These are phyloP conservation scores for Tragelaphus scriptus DNA, from an alignment of 2,113 vertebrate genomes.

Conservation along the genomic window DNA sequence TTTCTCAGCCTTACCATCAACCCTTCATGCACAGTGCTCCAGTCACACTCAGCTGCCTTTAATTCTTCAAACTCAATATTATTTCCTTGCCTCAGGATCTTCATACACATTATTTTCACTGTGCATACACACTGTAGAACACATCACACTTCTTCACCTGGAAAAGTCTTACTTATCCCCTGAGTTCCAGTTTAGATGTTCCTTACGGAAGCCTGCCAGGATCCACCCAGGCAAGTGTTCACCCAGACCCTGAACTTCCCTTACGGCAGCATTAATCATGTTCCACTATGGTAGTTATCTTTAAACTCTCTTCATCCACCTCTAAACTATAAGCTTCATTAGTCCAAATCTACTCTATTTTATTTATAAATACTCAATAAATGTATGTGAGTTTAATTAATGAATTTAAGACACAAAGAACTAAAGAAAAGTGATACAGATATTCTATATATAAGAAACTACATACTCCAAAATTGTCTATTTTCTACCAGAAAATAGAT, in stretches of 20 bases:
- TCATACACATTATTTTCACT: neutral
- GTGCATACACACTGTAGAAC: neutral
- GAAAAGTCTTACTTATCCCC: neutral
- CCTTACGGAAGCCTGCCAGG: neutral
- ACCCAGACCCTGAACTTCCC: neutral
- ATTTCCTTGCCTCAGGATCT: neutral
- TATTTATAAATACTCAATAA: neutral
- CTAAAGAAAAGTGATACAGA: neutral
- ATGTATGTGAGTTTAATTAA: neutral
- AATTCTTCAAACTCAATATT: neutral
- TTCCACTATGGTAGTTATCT: neutral
- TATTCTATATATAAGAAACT: neutral
- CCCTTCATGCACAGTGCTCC: neutral
- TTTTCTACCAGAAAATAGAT: neutral
- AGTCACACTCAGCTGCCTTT: neutral
- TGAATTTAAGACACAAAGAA: neutral
- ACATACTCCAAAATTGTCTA: neutral
- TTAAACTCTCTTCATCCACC: neutral
- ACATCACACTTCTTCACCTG: neutral
- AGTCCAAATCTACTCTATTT: neutral
- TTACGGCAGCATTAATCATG: neutral
- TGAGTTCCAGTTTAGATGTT: neutral
- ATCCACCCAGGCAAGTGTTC: neutral
- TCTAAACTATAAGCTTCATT: neutral
- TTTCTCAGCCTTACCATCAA: neutral